Base-by-base conservation (phyloP, 2,888 invertebrate species). In the Patella caerulea region DNA sequence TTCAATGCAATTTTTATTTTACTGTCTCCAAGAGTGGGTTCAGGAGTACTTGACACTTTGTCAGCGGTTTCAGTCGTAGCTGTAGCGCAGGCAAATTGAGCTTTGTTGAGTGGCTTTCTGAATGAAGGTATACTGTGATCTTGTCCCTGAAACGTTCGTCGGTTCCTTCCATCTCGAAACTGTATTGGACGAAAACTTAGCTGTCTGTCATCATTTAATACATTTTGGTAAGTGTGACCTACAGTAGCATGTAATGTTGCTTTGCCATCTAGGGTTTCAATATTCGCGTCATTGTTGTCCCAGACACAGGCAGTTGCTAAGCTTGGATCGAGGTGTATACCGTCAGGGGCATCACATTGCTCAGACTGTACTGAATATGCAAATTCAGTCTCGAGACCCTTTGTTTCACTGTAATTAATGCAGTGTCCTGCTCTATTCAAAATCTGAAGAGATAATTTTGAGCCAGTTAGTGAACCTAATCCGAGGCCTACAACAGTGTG, bases 341-440 rank as follows among this genome's bases (percentile, higher is more conserved):
- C 77, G 52, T 74, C 77, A 29, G 77, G 77, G 1, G 73, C 45
- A 34, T 59, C 71, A 54, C 29, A 15, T 11, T 59, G 19, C 29
- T 77, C 74, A 17, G 74, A 59, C 45, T 65, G 53, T 17, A 74
- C 73, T 12, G 73, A 77, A 73, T 72, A 76, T 24, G 76, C 76
- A 45, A 72, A 77, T 71, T 78, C 78, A 15, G 78, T 79, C n/a
- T n/a, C n/a, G n/a, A n/a, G n/a, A n/a, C n/a, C n/a, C 65, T 78
- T 74, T n/a, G 69, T 55, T 55, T 74, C 77, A 78, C 53, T 52
- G 78, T 79, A 79, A 71, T 65, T 79, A 15, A 79, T n/a, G n/a
- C n/a, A n/a, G n/a, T n/a, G n/a, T n/a, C n/a, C n/a, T 79, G 59
- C 34, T 56, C 79, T 45, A 70, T 79, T 79, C n/a, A 79, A 56